phyloP scores from a whole-genome alignment of 1,140 invertebrate genomes.

The Lasioglossum albipes region DNA sequence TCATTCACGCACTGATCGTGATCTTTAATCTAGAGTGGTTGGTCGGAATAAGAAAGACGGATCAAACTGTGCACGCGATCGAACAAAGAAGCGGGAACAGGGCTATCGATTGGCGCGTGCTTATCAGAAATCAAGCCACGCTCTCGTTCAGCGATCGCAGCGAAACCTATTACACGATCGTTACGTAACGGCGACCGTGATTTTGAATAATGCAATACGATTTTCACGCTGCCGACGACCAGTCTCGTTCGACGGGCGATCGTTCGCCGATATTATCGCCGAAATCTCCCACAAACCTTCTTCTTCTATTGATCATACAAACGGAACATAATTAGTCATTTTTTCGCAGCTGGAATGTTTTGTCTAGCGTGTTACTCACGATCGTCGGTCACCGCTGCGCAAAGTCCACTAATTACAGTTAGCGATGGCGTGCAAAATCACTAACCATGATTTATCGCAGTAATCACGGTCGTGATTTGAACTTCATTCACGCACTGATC shows the following conservation, averaged over 20 bases:
- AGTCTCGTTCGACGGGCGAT: not conserved
- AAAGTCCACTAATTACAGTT: not conserved
- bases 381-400: not conserved
- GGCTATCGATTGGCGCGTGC: conserved; percentile 47
- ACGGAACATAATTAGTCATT: too few species aligned
- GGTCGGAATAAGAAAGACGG: not conserved
- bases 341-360: too few species aligned
- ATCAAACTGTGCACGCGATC: conserved; percentile 16
- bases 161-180: conserved; percentile 34
- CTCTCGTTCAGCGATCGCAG: conserved; percentile 31
- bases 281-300: not conserved
- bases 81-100: conserved; percentile 24
- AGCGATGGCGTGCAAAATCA: too few species aligned
- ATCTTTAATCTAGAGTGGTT: too few species aligned
- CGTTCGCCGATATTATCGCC: not conserved
- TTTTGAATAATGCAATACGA: conserved; percentile 41
- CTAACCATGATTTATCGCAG: not conserved
- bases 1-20: too few species aligned
- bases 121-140: conserved; percentile 49
- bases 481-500: too few species aligned
- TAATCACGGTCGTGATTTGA: not conserved
- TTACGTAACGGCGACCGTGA: conserved; percentile 43
- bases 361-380: not conserved
- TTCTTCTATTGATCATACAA: too few species aligned
- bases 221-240: not conserved